A percentile compares a stretch with the other conserved stretches of the same genome.
Conservation (phyloP, 2,797 vertebrate species). For the Cephalopachus bancanus region DNA sequence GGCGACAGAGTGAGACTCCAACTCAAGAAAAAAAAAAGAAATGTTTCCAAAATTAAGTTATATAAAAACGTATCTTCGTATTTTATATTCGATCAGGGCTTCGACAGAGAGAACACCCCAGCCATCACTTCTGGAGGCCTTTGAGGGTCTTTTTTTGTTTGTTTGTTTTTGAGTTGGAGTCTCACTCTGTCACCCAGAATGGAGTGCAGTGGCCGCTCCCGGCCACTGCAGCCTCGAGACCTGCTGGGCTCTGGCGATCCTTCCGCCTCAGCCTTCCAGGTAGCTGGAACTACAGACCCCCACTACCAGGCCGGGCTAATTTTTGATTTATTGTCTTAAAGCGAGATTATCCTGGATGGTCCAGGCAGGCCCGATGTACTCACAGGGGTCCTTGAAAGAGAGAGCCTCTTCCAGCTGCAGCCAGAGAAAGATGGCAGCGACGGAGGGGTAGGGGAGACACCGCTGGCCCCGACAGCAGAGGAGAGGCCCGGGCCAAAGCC, state of each 20-base stretch:
- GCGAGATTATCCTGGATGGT: not conserved
- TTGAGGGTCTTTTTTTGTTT: too few relatives aligned
- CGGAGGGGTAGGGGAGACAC: accelerated
- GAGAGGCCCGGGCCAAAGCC: accelerated
- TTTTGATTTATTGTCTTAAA: too few relatives aligned
- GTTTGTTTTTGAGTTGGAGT: too few relatives aligned
- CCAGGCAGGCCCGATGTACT: accelerated
- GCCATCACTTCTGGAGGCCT: not conserved
- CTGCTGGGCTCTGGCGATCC: too few relatives aligned
- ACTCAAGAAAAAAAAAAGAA: not conserved
- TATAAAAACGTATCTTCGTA: accelerated
- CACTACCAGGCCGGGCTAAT: too few relatives aligned
- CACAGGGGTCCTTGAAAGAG: accelerated
- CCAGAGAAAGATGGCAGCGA: not conserved
- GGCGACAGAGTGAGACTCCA: too few relatives aligned
- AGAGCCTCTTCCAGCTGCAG: not conserved
- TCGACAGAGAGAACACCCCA: not conserved
- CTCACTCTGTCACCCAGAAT: too few relatives aligned
- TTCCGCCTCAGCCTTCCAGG: too few relatives aligned
- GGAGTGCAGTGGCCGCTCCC: too few relatives aligned
- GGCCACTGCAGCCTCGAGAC: too few relatives aligned
- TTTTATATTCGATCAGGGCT: not conserved
- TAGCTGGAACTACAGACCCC: too few relatives aligned
- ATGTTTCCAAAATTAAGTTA: too few relatives aligned
- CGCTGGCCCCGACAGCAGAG: accelerated